Evolutionary conservation across 2,888 invertebrate species (phyloP), one percentile per base, ranked within the genome.

Genomic region (Drosophila lacicola): DNA sequence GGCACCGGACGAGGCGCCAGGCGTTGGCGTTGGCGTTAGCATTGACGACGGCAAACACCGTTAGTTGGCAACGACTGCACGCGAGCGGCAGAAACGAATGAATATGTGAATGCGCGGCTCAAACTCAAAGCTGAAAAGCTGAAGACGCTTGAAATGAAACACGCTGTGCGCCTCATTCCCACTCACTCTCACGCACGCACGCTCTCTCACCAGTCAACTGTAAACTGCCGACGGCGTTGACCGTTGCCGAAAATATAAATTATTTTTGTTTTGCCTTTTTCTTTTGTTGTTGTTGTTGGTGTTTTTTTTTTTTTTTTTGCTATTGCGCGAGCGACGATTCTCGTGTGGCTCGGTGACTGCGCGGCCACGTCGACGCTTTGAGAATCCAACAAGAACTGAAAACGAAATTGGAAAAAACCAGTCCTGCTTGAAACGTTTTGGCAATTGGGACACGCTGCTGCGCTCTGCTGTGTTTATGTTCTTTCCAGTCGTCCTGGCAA

Each of bases 381-480:
- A 91, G 91, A 92, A 91, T 91, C 91, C 91, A 92, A 90, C 90
- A 91, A 92, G 91, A 92, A 92, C 92, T 92, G 90, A 91, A 91
- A 91, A 91, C 90, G 91, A 90, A 91, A 89, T 87, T 89, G 89
- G 88, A 89, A 87, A 89, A 91, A 91, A 91, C 92, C 92, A 90
- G 92, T 91, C 91, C 91, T 90, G 90, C 74, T 74, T 83, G 87
- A 77, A 86, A 89, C 80, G 73, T 10, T 42, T 45, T 60, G 86
- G 74, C 29, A 79, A n/a, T 44, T 53, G 70, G 47, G 47, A 82
- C 88, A 70, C 69, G 50, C 46, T 49, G 37, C 63, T 42, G 55
- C 54, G 61, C 49, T 17, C 50, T 50, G 63, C 50, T 44, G 11
- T 17, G 44, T 64, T 44, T 51, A 25, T 65, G 56, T 57, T 78